Evolutionary conservation across 2,113 vertebrate genomes (phyloP).

Genomic region (Vulpes ferrilata): DNA sequence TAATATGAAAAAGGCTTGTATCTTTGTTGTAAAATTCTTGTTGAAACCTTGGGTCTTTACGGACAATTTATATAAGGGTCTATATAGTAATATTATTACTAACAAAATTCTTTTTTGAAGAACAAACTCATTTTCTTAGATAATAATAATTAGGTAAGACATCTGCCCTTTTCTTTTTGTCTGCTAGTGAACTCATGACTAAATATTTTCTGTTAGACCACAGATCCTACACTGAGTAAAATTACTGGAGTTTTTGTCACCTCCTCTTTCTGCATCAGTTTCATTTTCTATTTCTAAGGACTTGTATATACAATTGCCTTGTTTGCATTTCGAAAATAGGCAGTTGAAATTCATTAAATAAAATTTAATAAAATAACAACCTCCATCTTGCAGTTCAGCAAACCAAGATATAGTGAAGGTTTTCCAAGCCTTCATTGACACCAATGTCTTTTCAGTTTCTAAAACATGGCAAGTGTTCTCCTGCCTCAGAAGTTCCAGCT

Average conservation of each 20-base stretch:
- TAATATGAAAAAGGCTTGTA: neutral
- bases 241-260: neutral
- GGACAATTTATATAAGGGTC: neutral
- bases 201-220: neutral
- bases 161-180: neutral
- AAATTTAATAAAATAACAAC: neutral
- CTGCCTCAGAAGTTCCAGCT: neutral
- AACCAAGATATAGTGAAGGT: neutral
- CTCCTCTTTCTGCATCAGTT: neutral
- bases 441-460: neutral
- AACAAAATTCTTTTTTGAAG: neutral
- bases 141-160: neutral
- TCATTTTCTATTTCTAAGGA: neutral
- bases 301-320: neutral
- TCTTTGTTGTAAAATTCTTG: neutral
- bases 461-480: neutral
- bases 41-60: neutral
- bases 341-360: conserved; percentile 11
- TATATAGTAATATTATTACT: neutral
- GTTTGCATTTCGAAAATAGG: neutral
- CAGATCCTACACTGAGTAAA: neutral
- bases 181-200: neutral
- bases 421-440: neutral
- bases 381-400: neutral
- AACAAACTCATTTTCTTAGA: neutral